These are phyloP conservation scores for Arion vulgaris DNA, from an alignment of 1,140 invertebrate genomes.

Conservation along the genomic window DNA sequence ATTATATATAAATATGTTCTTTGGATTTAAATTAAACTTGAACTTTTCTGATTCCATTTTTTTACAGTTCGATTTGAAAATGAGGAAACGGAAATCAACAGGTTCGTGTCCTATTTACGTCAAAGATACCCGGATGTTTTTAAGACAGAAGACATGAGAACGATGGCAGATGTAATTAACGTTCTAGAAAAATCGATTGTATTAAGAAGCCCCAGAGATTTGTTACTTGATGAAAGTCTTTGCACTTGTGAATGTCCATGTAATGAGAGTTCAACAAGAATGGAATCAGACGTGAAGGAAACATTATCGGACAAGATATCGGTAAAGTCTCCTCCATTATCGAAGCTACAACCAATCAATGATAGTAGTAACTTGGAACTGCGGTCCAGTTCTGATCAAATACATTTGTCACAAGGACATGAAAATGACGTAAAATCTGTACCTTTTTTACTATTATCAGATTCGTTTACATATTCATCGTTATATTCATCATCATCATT, in stretches of 20 bases:
- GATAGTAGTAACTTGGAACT: too few species aligned
- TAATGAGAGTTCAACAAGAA: not conserved
- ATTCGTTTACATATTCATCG: too few species aligned
- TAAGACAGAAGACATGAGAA: slow-evolving; percentile 37
- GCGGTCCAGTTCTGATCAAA: too few species aligned
- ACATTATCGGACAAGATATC: too few species aligned
- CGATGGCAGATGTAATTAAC: slow-evolving; percentile 45
- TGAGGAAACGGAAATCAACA: slow-evolving; percentile 53
- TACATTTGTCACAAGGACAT: too few species aligned
- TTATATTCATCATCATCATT: too few species aligned
- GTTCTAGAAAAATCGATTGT: slow-evolving; percentile 36
- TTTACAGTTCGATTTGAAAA: slow-evolving; percentile 57
- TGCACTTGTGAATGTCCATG: not conserved
- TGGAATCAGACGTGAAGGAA: not conserved
- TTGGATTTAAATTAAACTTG: too few species aligned
- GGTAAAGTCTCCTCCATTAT: too few species aligned
- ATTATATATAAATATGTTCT: too few species aligned
- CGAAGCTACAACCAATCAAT: too few species aligned
- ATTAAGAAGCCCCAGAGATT: slow-evolving; percentile 18
- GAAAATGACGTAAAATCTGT: too few species aligned
- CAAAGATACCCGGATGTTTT: slow-evolving; percentile 44
- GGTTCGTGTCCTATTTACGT: slow-evolving; percentile 50
- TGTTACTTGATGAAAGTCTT: not conserved
- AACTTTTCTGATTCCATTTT: not conserved
- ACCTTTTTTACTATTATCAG: too few species aligned